Evolutionary conservation across 2,113 vertebrate species (phyloP).

Genomic region (Oryctolagus cuniculus): DNA sequence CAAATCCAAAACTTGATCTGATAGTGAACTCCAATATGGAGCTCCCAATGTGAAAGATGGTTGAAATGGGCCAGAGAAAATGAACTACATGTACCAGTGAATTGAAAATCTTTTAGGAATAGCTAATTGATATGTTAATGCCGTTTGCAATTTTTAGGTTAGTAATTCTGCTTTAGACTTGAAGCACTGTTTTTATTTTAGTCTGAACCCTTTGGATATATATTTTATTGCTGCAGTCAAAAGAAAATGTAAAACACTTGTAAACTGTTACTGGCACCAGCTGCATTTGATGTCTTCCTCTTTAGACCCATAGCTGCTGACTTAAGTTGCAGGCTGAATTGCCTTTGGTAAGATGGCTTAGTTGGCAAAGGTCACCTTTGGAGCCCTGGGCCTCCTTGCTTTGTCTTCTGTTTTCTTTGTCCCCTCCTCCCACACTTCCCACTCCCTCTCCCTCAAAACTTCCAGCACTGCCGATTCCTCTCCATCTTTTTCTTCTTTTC

Average conservation of each 20-base stretch:
- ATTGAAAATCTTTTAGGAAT: conserved; percentile 59
- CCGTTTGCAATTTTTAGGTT: conserved; percentile 65
- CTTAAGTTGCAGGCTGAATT: background rate
- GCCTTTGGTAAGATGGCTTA: conserved; percentile 2
- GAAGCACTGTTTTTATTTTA: conserved; percentile 60
- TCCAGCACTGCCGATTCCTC: background rate
- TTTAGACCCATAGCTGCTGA: conserved; percentile 24
- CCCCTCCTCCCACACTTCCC: rapidly evolving
- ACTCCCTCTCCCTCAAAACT: background rate
- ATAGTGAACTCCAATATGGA: conserved; percentile 50
- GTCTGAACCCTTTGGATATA: conserved; percentile 14
- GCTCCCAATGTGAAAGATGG: conserved; percentile 30
- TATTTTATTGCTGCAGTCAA: conserved; percentile 61
- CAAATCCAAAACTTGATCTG: background rate
- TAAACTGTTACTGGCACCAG: background rate
- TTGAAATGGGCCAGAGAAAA: conserved; percentile 48
- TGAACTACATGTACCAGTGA: conserved; percentile 30
- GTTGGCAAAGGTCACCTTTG: conserved; percentile 32
- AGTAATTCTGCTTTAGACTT: conserved; percentile 63
- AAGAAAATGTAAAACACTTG: conserved; percentile 67
- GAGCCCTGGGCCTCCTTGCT: background rate
- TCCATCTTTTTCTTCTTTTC: conserved; percentile 32
- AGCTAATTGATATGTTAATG: conserved; percentile 68
- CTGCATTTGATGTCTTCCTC: conserved; percentile 25
- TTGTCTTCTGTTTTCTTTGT: background rate